A percentile compares a stretch with the other conserved stretches of the same genome.
Evolutionary conservation across 2,113 vertebrate genomes (phyloP).

Genomic region (Empidonax traillii): DNA sequence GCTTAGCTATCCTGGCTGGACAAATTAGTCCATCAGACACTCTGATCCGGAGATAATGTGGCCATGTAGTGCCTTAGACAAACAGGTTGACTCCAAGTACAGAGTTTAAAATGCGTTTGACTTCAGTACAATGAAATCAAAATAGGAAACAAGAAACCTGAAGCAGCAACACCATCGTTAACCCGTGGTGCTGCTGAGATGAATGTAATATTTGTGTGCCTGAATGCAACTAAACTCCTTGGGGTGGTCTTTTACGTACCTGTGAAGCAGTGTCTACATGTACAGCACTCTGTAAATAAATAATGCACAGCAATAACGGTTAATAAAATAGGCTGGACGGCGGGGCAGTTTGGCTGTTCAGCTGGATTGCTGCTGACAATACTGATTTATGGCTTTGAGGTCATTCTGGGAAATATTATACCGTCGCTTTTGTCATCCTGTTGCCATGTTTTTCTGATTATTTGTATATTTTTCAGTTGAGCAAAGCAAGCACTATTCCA

Average conservation of each 20-base stretch:
- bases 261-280: conserved; percentile 41
- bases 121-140: conserved; percentile 19
- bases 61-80: background rate
- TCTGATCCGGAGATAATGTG: background rate
- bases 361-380: conserved; percentile 15
- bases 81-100: background rate
- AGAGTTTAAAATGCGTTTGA: conserved; percentile 17
- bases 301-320: conserved; percentile 19
- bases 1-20: background rate
- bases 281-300: conserved; percentile 56
- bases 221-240: background rate
- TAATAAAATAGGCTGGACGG: conserved; percentile 35
- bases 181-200: background rate
- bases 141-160: conserved; percentile 23
- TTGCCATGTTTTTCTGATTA: conserved; percentile 46
- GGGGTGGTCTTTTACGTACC: conserved; percentile 47
- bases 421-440: background rate
- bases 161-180: background rate
- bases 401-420: conserved; percentile 31
- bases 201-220: conserved; percentile 16
- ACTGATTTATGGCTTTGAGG: conserved; percentile 45
- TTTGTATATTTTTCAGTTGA: conserved; percentile 20
- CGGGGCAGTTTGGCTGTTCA: background rate
- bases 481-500: background rate
- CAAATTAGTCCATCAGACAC: background rate